phyloP scores from a whole-genome alignment of 2,888 invertebrate genomes.

The Polymixis flavicincta region DNA sequence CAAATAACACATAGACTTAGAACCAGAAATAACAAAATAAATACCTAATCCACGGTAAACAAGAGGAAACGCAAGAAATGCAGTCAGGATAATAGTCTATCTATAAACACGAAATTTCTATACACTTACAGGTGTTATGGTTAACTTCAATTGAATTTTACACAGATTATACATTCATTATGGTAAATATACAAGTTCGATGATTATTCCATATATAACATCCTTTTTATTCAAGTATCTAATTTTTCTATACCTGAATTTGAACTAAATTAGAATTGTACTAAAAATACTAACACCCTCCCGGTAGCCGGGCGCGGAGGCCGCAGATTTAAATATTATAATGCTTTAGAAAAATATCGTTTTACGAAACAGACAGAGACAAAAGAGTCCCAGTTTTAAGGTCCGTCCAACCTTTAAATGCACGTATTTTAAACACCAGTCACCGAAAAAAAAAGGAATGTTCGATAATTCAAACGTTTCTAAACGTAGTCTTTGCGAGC shows the following conservation, averaged over 20 bases:
- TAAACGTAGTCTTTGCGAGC: constrained; percentile 67
- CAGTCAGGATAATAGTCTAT: constrained; percentile 73
- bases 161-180: constrained; percentile 79
- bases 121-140: constrained; percentile 67
- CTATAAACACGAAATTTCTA: constrained; percentile 75
- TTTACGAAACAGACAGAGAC: constrained; percentile 62
- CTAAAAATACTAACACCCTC: constrained; percentile 83
- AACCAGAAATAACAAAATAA: constrained; percentile 89
- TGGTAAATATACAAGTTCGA: constrained; percentile 79
- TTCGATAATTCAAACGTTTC: constrained; percentile 64
- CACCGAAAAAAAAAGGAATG: constrained; percentile 82
- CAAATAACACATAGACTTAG: constrained; percentile 89
- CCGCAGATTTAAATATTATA: constrained; percentile 70
- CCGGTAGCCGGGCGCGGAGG: constrained; percentile 69
- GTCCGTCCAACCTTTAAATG: constrained; percentile 76
- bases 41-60: constrained; percentile 88
- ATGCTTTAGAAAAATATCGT: constrained; percentile 79
- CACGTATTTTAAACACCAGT: constrained; percentile 79
- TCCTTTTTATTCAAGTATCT: constrained; percentile 74
- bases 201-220: constrained; percentile 68
- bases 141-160: constrained; percentile 74
- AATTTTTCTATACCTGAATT: constrained; percentile 80
- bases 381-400: constrained; percentile 63
- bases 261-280: constrained; percentile 87
- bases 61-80: constrained; percentile 78